Evolutionary conservation across 1,140 invertebrate genomes (phyloP).

Genomic region (Anastatus disparis): DNA sequence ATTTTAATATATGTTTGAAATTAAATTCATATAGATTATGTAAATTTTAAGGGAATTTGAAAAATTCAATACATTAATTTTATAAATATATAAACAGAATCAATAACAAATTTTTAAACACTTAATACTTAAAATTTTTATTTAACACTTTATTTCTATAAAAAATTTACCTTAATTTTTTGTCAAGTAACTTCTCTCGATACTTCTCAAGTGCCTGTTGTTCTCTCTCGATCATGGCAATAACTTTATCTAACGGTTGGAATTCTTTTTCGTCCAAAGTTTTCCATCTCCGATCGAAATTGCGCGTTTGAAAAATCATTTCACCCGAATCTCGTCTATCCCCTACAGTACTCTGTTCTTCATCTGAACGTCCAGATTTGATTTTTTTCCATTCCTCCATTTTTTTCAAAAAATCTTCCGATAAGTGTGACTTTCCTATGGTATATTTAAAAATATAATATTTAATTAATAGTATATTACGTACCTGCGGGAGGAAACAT

Average conservation of each 20-base stretch:
- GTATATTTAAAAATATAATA: no score
- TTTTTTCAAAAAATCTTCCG: constrained; percentile 77
- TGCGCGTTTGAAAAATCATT: background rate
- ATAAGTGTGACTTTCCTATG: constrained; percentile 71
- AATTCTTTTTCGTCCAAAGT: constrained; percentile 64
- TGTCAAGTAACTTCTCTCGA: constrained; percentile 72
- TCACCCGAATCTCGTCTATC: background rate
- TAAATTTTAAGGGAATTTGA: no score
- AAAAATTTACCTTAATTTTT: constrained; percentile 67
- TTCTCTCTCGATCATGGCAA: constrained; percentile 68
- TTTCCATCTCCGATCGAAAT: constrained; percentile 34
- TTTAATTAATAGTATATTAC: no score
- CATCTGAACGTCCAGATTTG: constrained; percentile 64
- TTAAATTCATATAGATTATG: no score
- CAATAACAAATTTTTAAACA: no score
- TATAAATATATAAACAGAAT: no score
- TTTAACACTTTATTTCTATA: no score
- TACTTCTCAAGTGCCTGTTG: constrained; percentile 70
- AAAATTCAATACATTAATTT: no score
- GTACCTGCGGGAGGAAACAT: no score
- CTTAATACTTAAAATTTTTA: no score
- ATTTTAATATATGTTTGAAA: no score
- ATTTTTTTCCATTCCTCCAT: constrained; percentile 75
- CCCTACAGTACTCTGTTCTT: constrained; percentile 52
- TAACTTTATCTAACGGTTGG: constrained; percentile 56